Evolutionary conservation across 1,140 invertebrate species (phyloP).

Genomic region (Episyrphus balteatus): DNA sequence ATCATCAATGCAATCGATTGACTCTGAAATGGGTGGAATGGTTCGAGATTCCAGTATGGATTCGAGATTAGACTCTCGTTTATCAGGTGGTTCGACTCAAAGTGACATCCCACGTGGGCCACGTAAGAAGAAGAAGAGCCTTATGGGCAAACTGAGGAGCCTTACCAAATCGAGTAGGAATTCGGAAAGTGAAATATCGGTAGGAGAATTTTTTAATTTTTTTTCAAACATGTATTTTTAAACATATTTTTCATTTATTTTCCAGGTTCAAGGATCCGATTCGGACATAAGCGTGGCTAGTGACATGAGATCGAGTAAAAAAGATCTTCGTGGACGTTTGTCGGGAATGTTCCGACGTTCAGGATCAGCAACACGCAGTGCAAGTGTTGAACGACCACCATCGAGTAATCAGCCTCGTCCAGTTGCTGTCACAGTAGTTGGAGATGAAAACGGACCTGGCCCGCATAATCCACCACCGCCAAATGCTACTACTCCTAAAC

Average conservation of each 20-base stretch:
- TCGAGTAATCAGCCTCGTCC: slow-evolving; percentile 21
- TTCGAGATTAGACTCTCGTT: slow-evolving; percentile 43
- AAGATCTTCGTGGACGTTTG: slow-evolving; percentile 65
- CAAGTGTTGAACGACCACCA: slow-evolving; percentile 24
- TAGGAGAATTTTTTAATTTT: slow-evolving; percentile 7
- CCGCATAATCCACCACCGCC: slow-evolving; percentile 30
- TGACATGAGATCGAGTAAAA: slow-evolving; percentile 51
- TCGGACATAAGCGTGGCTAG: slow-evolving; percentile 60
- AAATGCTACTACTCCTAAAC: slow-evolving; percentile 28
- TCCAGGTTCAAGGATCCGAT: slow-evolving; percentile 57
- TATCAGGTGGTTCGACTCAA: slow-evolving; percentile 73
- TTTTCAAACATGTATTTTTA: not conserved
- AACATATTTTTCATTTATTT: slow-evolving; percentile 7
- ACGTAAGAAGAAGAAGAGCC: slow-evolving; percentile 70
- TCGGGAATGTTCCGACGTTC: slow-evolving; percentile 69
- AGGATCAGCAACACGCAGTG: slow-evolving; percentile 29
- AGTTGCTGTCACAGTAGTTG: slow-evolving; percentile 30
- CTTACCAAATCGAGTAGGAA: slow-evolving; percentile 63
- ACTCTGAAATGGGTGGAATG: slow-evolving; percentile 43
- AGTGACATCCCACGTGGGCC: slow-evolving; percentile 63
- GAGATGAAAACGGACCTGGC: slow-evolving; percentile 26
- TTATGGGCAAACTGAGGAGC: slow-evolving; percentile 75
- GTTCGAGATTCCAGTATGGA: slow-evolving; percentile 38
- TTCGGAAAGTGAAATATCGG: slow-evolving; percentile 36
- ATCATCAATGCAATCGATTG: slow-evolving; percentile 65